Conservation (phyloP, 2,797 vertebrate species). For the Phoxinus dragarum region DNA sequence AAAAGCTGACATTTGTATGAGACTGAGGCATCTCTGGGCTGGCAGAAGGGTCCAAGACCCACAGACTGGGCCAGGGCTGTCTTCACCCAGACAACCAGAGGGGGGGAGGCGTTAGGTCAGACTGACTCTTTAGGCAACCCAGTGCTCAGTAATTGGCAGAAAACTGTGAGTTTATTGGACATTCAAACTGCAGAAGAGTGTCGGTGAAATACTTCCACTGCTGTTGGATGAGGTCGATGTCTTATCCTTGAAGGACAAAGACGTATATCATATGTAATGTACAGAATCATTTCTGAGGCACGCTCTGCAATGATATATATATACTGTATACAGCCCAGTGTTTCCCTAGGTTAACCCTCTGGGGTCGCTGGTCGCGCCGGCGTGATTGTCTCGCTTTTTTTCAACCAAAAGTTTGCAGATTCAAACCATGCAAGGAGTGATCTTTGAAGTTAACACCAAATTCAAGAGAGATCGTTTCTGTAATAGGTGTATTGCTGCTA, state of each 20-base stretch:
- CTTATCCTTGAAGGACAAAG: not conserved
- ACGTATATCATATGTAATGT: not conserved
- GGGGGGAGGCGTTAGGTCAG: conserved; percentile 36
- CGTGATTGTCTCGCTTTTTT: too few species aligned
- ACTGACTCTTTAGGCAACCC: conserved; percentile 18
- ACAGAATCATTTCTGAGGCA: not conserved
- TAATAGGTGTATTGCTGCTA: not conserved
- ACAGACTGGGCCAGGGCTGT: conserved; percentile 12
- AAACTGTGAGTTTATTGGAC: conserved; percentile 57
- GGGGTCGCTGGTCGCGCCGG: too few species aligned
- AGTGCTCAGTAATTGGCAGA: conserved; percentile 54
- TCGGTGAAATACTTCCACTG: not conserved
- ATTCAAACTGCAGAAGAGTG: not conserved
- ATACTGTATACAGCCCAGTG: not conserved
- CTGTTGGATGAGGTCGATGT: not conserved
- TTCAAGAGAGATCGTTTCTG: not conserved
- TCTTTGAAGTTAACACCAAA: not conserved
- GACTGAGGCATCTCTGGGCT: conserved; percentile 68
- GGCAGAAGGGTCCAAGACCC: conserved; percentile 49
- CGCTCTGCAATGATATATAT: not conserved
- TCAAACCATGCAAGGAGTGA: not conserved
- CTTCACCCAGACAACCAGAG: conserved; percentile 49
- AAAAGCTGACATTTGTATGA: conserved; percentile 77
- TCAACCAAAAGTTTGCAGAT: not conserved
- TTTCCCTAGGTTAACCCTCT: not conserved